Conservation (phyloP, 2,888 invertebrate genomes). For the Panopea generosa region DNA sequence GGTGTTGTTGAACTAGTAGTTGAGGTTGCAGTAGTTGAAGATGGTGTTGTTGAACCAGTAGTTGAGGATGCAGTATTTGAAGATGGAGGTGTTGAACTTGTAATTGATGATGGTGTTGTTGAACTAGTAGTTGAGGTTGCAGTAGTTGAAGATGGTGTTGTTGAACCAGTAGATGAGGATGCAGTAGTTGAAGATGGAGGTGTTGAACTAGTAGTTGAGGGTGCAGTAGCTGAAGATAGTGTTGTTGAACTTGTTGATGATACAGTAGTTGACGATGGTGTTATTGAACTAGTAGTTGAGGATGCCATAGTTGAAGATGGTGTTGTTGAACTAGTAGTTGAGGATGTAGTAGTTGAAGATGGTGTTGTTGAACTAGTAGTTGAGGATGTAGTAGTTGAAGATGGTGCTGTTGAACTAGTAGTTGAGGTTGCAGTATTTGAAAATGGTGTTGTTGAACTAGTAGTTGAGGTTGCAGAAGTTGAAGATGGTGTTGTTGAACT, state of each 20-base stretch:
- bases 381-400: background rate
- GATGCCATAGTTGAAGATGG: background rate
- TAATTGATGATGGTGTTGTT: slow-evolving; percentile 10
- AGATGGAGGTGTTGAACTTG: slow-evolving; percentile 7
- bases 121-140: background rate
- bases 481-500: slow-evolving; percentile 2
- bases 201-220: slow-evolving; percentile 6
- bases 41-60: background rate
- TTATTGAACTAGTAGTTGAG: background rate
- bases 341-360: background rate
- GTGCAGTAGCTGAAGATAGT: background rate
- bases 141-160: slow-evolving; percentile 15
- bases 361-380: background rate
- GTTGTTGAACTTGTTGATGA: slow-evolving; percentile 1
- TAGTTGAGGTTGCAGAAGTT: slow-evolving; percentile 6
- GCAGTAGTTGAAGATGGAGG: background rate
- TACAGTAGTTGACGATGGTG: slow-evolving; percentile 4
- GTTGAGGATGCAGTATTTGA: background rate
- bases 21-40: slow-evolving; percentile 1
- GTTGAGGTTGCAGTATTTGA: background rate
- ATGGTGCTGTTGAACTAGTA: background rate
- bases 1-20: slow-evolving; percentile 9
- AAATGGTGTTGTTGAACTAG: background rate
- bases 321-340: background rate
- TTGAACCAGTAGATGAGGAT: too few species aligned